Evolutionary conservation across 1,140 invertebrate genomes (phyloP), one percentile per base, ranked within the genome.

Genomic region (Dufourea novaeangliae): DNA sequence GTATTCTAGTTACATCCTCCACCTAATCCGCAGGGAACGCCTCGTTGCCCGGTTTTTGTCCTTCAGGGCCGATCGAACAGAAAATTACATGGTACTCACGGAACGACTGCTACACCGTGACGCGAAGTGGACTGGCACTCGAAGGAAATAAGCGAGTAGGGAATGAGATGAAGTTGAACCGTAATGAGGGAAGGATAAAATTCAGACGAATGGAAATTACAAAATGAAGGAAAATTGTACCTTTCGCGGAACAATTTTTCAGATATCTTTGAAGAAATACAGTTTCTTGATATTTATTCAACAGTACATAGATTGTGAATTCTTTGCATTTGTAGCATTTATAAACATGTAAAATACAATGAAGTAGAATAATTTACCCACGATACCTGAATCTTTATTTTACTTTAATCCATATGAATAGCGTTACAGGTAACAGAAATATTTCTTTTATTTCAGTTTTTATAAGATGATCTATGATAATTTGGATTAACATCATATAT

Each of bases 31-130:
- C 44, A 56, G 41, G 63, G 66, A n/a, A 46, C 39, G 54, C 54
- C 41, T 32, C 61, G 67, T 64, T 44, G 74, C 17, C 37, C 54
- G 37, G 44, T 84, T 84, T 84, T 84, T 84, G 63, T 76, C 72
- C 70, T 84, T 66, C 61, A 54, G 66, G 50, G 50, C 62, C 77
- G 67, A 84, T 84, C 83, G 83, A 84, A 84, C 78, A 61, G 78
- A 82, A 83, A 83, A 83, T 83, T 83, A 76, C 82, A 29, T 46
- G 67, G 50, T 59, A 64, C 56, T 77, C 79, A 52, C n/a, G 72
- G 66, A 74, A 67, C 46, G 37, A 32, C n/a, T 37, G 50, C 41
- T 25, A 37, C 62, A 44, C 27, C 54, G 71, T 50, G 39, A 27
- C n/a, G 17, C 14, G 63, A 44, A 29, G 27, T 44, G 44, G 25